Evolutionary conservation across 2,113 vertebrate genomes (phyloP), one percentile per base, ranked within the genome.

Genomic region (Asarcornis scutulata): DNA sequence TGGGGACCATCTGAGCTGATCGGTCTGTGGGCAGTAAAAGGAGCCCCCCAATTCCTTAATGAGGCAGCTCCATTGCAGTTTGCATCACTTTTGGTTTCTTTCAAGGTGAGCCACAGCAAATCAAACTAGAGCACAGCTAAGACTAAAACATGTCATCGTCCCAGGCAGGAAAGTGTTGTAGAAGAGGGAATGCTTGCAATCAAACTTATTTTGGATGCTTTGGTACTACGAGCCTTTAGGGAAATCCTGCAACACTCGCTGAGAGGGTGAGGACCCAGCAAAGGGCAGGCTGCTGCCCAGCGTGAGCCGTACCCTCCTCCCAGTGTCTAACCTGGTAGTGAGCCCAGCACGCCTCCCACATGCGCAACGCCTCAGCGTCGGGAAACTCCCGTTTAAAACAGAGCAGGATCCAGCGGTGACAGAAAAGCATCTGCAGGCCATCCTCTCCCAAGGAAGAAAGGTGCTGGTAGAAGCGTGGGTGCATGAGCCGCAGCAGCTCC

Each of bases 291-390:
- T 17, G 34, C 52, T 2, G 40, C 52, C 78, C 31, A 1, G 6
- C 0, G 16, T 4, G 9, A 9, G 1, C 64, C 2, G 12, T 3
- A 38, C 55, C 81, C 77, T 5, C 4, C 23, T 7, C 59, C 82
- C 34, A 76, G 40, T 22, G 12, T 8, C 97, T 91, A 76, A 99
- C 99, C 99, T 99, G 99, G 81, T 99, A 99, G 97, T 99, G 99
- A 29, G 99, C 99, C 99, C 99, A 99, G 98, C 99, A 99, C 5
- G 99, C 99, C 68, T 99, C 99, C 99, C 99, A 99, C 98, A 99
- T 99, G 59, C 98, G 98, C 97, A 99, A 93, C 0, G 99, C 99
- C 96, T 99, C 99, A 0, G 98, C 98, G 68, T 99, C 99, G 0
- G 99, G 99, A 91, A 99, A 99, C 95, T 99, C 99, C 2, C 99